phyloP scores from a whole-genome alignment of 2,888 invertebrate genomes.

The Limnephilus marmoratus region DNA sequence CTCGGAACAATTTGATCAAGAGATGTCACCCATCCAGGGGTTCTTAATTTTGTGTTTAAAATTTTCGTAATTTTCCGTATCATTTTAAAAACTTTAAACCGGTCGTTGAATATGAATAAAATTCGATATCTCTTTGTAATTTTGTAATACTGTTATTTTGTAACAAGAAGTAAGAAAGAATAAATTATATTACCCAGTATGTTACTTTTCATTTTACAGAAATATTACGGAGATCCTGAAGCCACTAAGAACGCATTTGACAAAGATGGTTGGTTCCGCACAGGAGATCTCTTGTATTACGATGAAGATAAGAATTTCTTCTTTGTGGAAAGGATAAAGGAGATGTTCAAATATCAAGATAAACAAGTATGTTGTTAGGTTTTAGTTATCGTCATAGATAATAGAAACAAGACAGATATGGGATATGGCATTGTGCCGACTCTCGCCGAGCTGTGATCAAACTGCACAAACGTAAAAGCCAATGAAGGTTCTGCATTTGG shows the following conservation, averaged over 20 bases:
- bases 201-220: slow-evolving; percentile 50
- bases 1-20: no score
- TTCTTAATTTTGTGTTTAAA: no score
- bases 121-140: not conserved
- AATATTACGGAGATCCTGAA: slow-evolving; percentile 69
- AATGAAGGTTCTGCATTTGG: no score
- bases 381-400: no score
- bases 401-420: no score
- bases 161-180: not conserved
- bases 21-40: no score
- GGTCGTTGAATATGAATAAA: not conserved
- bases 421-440: no score
- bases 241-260: slow-evolving; percentile 63
- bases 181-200: not conserved
- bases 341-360: slow-evolving; percentile 69
- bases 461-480: no score
- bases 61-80: no score
- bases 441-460: no score
- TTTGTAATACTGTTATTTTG: not conserved
- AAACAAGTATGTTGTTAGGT: slow-evolving; percentile 67
- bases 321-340: slow-evolving; percentile 69
- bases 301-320: slow-evolving; percentile 69
- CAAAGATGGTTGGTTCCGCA: slow-evolving; percentile 69
- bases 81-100: not conserved
- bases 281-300: slow-evolving; percentile 69